A percentile compares a stretch with the other conserved stretches of the same genome.
phyloP scores from a whole-genome alignment of 2,888 invertebrate genomes.

The Lepeophtheirus nordmannii region DNA sequence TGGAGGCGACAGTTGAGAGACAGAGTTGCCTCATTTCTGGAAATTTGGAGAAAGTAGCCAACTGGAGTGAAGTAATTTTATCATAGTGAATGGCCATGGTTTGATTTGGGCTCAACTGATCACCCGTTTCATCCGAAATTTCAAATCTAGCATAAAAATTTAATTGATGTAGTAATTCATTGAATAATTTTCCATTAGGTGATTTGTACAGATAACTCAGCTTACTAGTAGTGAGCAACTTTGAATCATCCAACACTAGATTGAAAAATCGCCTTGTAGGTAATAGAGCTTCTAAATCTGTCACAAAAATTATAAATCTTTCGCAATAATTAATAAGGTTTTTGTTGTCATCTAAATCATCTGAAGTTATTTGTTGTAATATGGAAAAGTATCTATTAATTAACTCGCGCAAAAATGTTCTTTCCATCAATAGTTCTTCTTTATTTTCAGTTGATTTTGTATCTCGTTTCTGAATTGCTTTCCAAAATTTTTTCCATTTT shows the following conservation, averaged over 20 bases:
- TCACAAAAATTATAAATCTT: slow-evolving; percentile 82
- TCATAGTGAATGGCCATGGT: slow-evolving; percentile 87
- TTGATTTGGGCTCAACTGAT: slow-evolving; percentile 78
- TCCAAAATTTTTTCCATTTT: slow-evolving; percentile 83
- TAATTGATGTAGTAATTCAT: slow-evolving; percentile 45
- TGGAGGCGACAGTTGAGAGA: slow-evolving; percentile 78
- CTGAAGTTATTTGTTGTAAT: slow-evolving; percentile 33
- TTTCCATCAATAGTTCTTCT: slow-evolving; percentile 40
- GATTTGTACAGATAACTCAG: slow-evolving; percentile 56
- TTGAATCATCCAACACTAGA: slow-evolving; percentile 82
- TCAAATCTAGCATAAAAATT: slow-evolving; percentile 94
- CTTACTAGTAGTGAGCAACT: slow-evolving; percentile 75
- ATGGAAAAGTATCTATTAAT: slow-evolving; percentile 42
- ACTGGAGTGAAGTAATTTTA: slow-evolving; percentile 76
- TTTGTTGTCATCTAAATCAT: neutral
- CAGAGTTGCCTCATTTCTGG: slow-evolving; percentile 70
- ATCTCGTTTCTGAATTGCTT: slow-evolving; percentile 69
- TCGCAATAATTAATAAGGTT: slow-evolving; percentile 60
- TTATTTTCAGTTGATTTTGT: slow-evolving; percentile 29
- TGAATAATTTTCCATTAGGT: slow-evolving; percentile 71
- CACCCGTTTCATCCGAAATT: slow-evolving; percentile 89
- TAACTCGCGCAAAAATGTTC: slow-evolving; percentile 64
- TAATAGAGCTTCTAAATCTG: slow-evolving; percentile 83
- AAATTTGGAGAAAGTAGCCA: slow-evolving; percentile 82
- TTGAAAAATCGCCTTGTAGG: slow-evolving; percentile 94